Evolutionary conservation across 1,140 invertebrate species (phyloP).

Genomic region (Panulirus ornatus): DNA sequence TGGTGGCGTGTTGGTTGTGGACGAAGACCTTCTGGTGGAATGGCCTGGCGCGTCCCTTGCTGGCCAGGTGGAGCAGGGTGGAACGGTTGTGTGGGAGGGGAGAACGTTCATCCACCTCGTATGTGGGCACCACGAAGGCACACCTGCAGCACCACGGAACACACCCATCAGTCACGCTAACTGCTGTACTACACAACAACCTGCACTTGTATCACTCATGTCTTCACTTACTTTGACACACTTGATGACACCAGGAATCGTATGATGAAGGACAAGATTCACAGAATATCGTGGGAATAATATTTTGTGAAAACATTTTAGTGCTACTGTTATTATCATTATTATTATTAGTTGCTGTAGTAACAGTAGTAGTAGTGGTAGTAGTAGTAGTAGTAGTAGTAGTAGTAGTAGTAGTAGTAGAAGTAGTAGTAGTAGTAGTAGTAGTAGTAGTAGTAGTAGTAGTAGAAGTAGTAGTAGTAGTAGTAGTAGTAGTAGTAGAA

Average conservation of each 20-base stretch:
- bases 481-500: constrained; percentile 41
- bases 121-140: constrained; percentile 95
- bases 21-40: constrained; percentile 96
- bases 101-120: constrained; percentile 89
- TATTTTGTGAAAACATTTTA: no score
- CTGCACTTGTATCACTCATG: no score
- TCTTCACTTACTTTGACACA: no score
- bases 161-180: not conserved
- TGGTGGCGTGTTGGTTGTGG: constrained; percentile 94
- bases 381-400: constrained; percentile 26
- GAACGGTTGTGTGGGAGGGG: constrained; percentile 88
- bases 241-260: no score
- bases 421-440: constrained; percentile 44
- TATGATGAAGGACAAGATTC: no score
- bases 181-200: not conserved
- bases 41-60: constrained; percentile 88
- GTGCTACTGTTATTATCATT: constrained; percentile 2
- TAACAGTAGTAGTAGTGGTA: constrained; percentile 15
- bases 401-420: constrained; percentile 34
- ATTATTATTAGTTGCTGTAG: constrained; percentile 13
- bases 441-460: constrained; percentile 46
- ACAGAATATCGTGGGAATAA: no score
- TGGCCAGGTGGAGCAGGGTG: constrained; percentile 86
- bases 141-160: constrained; percentile 80
- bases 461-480: constrained; percentile 41